phyloP scores from a whole-genome alignment of 1,140 invertebrate species.

The Periplaneta americana region DNA sequence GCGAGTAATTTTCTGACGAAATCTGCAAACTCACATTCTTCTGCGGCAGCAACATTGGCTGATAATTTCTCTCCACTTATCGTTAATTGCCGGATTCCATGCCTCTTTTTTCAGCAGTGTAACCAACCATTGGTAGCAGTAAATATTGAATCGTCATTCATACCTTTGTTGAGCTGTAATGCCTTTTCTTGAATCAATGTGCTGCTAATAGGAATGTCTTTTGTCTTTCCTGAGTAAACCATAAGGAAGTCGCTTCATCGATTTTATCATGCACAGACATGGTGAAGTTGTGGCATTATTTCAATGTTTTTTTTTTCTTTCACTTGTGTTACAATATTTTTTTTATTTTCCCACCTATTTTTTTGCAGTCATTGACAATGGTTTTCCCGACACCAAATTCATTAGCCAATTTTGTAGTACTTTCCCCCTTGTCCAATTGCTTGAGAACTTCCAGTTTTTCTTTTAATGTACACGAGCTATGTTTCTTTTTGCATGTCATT shows the following conservation, averaged over 20 bases:
- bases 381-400: background rate
- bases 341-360: background rate
- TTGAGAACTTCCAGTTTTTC: background rate
- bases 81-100: slow-evolving; percentile 31
- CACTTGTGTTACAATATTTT: background rate
- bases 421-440: background rate
- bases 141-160: slow-evolving; percentile 24
- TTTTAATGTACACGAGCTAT: slow-evolving; percentile 4
- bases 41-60: slow-evolving; percentile 21
- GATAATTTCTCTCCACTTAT: slow-evolving; percentile 33
- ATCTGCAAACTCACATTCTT: slow-evolving; percentile 6
- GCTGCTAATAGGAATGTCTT: slow-evolving; percentile 16
- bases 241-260: slow-evolving; percentile 17
- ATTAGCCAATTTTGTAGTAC: background rate
- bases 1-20: slow-evolving; percentile 12
- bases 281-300: background rate
- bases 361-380: background rate
- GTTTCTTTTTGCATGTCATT: no score
- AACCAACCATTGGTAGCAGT: slow-evolving; percentile 35
- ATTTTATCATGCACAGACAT: slow-evolving; percentile 12
- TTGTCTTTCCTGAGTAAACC: slow-evolving; percentile 20
- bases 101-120: slow-evolving; percentile 31
- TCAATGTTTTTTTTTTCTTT: background rate
- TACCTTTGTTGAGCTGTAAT: slow-evolving; percentile 20
- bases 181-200: slow-evolving; percentile 21